Evolutionary conservation across 2,797 vertebrate species (phyloP).

Genomic region (Adelosebastes latens): DNA sequence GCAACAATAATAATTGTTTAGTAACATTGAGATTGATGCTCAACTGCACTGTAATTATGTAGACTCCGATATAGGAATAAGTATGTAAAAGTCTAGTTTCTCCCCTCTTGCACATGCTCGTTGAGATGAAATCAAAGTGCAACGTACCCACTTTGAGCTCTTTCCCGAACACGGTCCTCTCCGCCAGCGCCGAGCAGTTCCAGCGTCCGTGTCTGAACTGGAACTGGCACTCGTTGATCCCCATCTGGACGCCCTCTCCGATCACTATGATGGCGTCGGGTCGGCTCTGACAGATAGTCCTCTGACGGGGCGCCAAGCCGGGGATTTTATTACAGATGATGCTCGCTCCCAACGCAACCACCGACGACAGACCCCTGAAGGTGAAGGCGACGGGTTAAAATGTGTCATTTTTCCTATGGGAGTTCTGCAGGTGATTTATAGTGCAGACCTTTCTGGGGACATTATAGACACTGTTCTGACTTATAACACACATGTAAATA

Average conservation of each 20-base stretch:
- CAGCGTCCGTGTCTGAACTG: constrained; percentile 96
- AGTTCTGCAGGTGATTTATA: too few species aligned
- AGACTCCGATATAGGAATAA: neutral
- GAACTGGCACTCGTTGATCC: constrained; percentile 97
- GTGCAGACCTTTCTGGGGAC: neutral
- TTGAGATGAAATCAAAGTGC: constrained; percentile 36
- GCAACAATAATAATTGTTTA: neutral
- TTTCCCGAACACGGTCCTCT: constrained; percentile 96
- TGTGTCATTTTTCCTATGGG: too few species aligned
- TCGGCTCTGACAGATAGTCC: constrained; percentile 98
- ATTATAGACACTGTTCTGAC: neutral
- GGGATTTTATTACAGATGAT: constrained; percentile 99
- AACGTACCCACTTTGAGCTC: constrained; percentile 99
- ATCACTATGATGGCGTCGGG: constrained; percentile 98
- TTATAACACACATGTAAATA: neutral
- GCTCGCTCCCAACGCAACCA: constrained; percentile 95
- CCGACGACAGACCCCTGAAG: constrained; percentile 92
- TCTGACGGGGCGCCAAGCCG: constrained; percentile 93
- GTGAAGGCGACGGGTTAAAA: neutral
- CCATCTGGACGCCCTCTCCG: constrained; percentile 97
- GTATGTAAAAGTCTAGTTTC: rapidly evolving
- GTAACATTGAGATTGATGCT: neutral
- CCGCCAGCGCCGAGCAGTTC: constrained; percentile 97
- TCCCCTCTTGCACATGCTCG: too few species aligned
- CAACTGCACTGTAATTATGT: neutral